Evolutionary conservation across 2,888 invertebrate species (phyloP).

Genomic region (Parthenolecanium corni): DNA sequence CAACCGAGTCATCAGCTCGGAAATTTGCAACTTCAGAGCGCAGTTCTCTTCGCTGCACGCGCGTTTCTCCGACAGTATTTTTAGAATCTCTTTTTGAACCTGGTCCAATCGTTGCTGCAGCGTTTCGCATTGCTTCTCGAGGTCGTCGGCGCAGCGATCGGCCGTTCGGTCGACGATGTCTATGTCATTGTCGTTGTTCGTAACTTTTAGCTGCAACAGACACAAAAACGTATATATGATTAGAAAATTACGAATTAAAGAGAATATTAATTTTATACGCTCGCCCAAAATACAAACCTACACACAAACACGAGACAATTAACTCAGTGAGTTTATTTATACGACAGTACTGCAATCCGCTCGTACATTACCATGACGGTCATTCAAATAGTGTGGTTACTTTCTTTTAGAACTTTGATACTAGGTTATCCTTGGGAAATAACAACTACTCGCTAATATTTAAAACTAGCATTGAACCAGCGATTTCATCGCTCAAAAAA

Average conservation of each 20-base stretch:
- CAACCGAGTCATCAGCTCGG: constrained; percentile 18
- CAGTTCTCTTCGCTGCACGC: constrained; percentile 38
- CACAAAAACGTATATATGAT: too few species aligned
- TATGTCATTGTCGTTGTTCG: background rate
- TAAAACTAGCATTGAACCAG: too few species aligned
- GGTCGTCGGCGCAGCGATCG: constrained; percentile 14
- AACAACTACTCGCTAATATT: too few species aligned
- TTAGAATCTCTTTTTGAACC: constrained; percentile 36
- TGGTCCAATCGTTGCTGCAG: constrained; percentile 21
- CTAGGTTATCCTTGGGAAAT: too few species aligned
- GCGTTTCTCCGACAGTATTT: constrained; percentile 36
- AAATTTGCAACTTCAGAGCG: constrained; percentile 18
- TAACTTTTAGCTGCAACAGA: constrained; percentile 1
- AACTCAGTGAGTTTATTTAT: too few species aligned
- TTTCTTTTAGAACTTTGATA: too few species aligned
- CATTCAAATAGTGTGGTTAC: too few species aligned
- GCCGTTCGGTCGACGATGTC: background rate
- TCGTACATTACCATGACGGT: too few species aligned
- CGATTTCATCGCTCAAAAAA: too few species aligned
- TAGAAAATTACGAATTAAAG: background rate
- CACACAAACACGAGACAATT: too few species aligned
- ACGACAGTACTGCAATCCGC: too few species aligned
- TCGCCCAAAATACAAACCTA: background rate
- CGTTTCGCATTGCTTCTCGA: constrained; percentile 26
- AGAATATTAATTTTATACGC: background rate